These are phyloP conservation scores for Congeria kusceri DNA, from an alignment of 2,888 invertebrate species.

Conservation along the genomic window DNA sequence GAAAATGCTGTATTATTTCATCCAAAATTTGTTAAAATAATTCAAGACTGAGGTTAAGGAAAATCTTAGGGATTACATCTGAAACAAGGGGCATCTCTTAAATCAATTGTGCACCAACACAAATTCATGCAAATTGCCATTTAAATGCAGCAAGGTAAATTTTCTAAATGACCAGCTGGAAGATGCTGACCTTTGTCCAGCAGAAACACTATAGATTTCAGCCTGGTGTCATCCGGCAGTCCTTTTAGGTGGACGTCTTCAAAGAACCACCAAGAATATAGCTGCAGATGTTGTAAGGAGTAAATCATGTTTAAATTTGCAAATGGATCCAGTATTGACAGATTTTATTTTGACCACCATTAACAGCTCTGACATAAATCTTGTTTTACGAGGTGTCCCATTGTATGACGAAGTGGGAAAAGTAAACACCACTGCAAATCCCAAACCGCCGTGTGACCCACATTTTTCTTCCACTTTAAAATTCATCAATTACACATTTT, in stretches of 20 bases:
- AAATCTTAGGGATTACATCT: too few species aligned
- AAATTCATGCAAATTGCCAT: too few species aligned
- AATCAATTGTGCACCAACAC: too few species aligned
- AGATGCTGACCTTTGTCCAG: too few species aligned
- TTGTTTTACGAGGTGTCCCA: slow-evolving; percentile 38
- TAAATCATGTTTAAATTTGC: slow-evolving; percentile 48
- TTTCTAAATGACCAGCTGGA: too few species aligned
- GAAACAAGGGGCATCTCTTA: too few species aligned
- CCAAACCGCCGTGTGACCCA: slow-evolving; percentile 17
- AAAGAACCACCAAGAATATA: neutral
- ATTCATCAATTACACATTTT: slow-evolving; percentile 37
- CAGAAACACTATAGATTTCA: too few species aligned
- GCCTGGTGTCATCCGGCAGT: neutral
- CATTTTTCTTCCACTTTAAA: slow-evolving; percentile 25
- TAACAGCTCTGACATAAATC: slow-evolving; percentile 43
- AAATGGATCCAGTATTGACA: slow-evolving; percentile 25
- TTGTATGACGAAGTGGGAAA: slow-evolving; percentile 43
- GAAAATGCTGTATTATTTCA: too few species aligned
- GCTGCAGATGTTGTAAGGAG: slow-evolving; percentile 40
- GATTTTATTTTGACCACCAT: slow-evolving; percentile 35
- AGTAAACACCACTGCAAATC: slow-evolving; percentile 42
- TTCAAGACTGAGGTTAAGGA: too few species aligned
- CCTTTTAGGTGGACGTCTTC: neutral
- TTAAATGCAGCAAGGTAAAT: too few species aligned
- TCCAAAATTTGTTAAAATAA: too few species aligned